Evolutionary conservation across 2,797 vertebrate genomes (phyloP).

Genomic region (Takifugu ocellatus): DNA sequence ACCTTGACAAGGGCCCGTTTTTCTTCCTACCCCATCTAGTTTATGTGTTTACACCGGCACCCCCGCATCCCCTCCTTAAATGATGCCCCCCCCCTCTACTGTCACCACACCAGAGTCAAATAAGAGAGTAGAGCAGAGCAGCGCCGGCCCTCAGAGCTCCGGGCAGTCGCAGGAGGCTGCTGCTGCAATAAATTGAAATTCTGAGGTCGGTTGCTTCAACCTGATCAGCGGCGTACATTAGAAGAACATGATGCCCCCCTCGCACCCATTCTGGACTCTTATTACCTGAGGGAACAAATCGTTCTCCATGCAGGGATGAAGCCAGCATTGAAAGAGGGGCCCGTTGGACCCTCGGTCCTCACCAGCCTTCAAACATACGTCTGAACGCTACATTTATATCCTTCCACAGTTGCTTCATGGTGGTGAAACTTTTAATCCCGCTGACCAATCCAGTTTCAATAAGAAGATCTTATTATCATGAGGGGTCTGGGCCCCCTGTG

Average conservation of each 20-base stretch:
- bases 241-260: conserved; percentile 40
- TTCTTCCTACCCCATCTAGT: conserved; percentile 53
- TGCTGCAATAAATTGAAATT: conserved; percentile 57
- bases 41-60: conserved; percentile 67
- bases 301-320: conserved; percentile 8
- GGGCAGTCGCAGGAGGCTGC: conserved; percentile 20
- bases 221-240: conserved; percentile 61
- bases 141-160: conserved; percentile 25
- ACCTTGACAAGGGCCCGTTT: conserved; percentile 60
- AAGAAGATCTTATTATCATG: too few relatives aligned
- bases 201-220: conserved; percentile 48
- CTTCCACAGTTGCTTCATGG: too few relatives aligned
- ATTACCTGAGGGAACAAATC: conserved; percentile 49
- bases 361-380: not conserved
- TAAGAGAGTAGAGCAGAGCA: conserved; percentile 49
- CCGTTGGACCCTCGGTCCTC: conserved; percentile 17
- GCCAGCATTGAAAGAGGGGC: conserved; percentile 13
- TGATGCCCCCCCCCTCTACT: conserved; percentile 61
- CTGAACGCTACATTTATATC: too few relatives aligned
- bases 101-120: conserved; percentile 69
- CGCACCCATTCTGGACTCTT: conserved; percentile 42
- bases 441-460: too few relatives aligned
- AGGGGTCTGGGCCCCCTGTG: too few relatives aligned
- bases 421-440: too few relatives aligned
- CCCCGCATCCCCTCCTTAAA: conserved; percentile 58